Base-by-base conservation (phyloP, 2,797 vertebrate species). In the Eptatretus atami region DNA sequence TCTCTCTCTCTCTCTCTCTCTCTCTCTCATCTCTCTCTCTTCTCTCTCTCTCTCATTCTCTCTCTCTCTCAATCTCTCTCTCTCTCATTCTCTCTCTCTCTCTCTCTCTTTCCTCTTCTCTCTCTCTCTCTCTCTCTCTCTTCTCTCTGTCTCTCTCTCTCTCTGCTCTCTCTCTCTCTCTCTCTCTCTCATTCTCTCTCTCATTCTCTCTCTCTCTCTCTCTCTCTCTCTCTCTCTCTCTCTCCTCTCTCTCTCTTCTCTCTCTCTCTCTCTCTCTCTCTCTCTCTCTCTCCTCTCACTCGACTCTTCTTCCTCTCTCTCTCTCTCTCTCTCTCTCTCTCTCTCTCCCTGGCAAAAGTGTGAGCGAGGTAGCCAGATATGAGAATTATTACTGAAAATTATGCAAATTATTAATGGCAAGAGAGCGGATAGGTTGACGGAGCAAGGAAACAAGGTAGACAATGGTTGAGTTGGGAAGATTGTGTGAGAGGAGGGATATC, bases 41-140 rank as follows among this genome's bases (percentile, higher is more conserved):
- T 57, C 54, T 13, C 15, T 57, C 13, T 57, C 13, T 57, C 54
- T 57, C 13, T 57, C 54, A 3, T 3, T 57, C 54, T 57, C 54
- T 57, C 54, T 57, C 54, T 57, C 54, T 4, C n/a, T 8, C 14
- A 1, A 6, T 6, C 54, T 57, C 54, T 19, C 14, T 57, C 54
- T 14, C 54, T 19, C 54, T 19, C 54, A n/a, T n/a, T 14, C 6
- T 14, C 19, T 57, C 54, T 9, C 4, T 19, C 6, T 19, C 14
- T 19, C 14, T 57, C 54, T 57, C 19, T 6, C 5, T 5, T n/a
- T n/a, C n/a, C 6, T 57, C 14, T n/a, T 57, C 54, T 13, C 15
- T 57, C 13, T 57, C 13, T 57, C 54, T 57, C 13, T 57, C 54
- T 57, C 13, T 57, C 54, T 57, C 54, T 57, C 54, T 57, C 54